phyloP scores from a whole-genome alignment of 2,797 vertebrate species.

The Crenichthys baileyi region DNA sequence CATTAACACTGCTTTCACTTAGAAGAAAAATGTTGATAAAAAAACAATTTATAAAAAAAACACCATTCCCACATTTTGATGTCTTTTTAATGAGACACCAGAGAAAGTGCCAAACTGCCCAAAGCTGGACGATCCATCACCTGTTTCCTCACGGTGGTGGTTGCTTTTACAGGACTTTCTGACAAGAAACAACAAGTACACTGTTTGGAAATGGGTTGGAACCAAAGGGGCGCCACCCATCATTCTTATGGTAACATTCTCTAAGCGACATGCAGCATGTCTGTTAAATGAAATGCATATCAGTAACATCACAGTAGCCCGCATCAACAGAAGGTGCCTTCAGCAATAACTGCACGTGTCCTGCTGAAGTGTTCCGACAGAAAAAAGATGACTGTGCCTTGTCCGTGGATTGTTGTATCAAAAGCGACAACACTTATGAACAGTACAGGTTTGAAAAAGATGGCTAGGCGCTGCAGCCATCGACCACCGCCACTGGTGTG shows the following conservation, averaged over 20 bases:
- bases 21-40: neutral
- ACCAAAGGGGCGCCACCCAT: neutral
- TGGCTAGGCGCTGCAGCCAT: neutral
- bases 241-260: neutral
- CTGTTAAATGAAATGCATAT: neutral
- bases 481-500: neutral
- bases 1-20: neutral
- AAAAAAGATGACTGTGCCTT: neutral
- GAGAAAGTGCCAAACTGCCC: neutral
- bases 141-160: neutral
- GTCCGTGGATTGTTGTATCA: neutral
- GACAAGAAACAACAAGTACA: neutral
- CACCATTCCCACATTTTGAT: neutral
- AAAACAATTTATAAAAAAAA: neutral
- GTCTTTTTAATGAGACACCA: neutral
- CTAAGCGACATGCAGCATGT: neutral
- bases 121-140: neutral
- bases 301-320: neutral
- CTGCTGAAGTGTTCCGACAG: neutral
- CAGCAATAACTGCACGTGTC: neutral
- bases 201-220: neutral
- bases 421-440: neutral
- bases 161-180: neutral
- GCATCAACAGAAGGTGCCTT: neutral
- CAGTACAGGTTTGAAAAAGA: neutral